Conservation (phyloP, 2,797 vertebrate species). For the Erpetoichthys calabaricus region DNA sequence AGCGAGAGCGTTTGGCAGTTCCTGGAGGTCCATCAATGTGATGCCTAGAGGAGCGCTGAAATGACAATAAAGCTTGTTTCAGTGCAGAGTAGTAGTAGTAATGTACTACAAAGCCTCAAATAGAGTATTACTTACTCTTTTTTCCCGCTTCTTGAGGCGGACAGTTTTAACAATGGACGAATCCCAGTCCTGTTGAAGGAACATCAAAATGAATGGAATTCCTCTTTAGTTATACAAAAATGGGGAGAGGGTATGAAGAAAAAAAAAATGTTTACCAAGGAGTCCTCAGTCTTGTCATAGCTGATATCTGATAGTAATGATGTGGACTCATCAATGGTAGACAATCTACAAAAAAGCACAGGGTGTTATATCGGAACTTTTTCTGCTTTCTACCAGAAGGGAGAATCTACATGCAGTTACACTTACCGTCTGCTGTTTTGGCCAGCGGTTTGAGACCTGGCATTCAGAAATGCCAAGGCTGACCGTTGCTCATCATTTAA, state of each 20-base stretch:
- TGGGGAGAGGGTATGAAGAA: conserved; percentile 2
- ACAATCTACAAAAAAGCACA: conserved; percentile 41
- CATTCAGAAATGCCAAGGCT: conserved; percentile 79
- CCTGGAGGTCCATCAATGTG: conserved; percentile 70
- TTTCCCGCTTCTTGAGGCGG: conserved; percentile 79
- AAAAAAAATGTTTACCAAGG: conserved; percentile 55
- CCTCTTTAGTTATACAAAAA: neutral
- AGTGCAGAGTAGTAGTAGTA: conserved; percentile 20
- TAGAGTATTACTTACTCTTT: conserved; percentile 57
- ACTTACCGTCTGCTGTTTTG: conserved; percentile 67
- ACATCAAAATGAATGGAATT: conserved; percentile 2
- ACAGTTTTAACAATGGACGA: conserved; percentile 69
- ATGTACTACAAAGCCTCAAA: conserved; percentile 5
- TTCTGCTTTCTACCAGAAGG: neutral
- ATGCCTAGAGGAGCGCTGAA: conserved; percentile 78
- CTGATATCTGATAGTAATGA: conserved; percentile 95
- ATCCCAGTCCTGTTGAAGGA: conserved; percentile 76
- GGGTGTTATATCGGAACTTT: neutral
- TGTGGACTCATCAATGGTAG: conserved; percentile 84
- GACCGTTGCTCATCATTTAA: conserved; percentile 89
- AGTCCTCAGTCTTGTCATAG: conserved; percentile 93
- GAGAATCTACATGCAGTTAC: neutral
- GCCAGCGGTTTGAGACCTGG: conserved; percentile 51
- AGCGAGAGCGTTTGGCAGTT: conserved; percentile 69
- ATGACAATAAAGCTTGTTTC: conserved; percentile 12